Base-by-base conservation (phyloP, 2,113 vertebrate species). In the Aspiorhynchus laticeps region DNA sequence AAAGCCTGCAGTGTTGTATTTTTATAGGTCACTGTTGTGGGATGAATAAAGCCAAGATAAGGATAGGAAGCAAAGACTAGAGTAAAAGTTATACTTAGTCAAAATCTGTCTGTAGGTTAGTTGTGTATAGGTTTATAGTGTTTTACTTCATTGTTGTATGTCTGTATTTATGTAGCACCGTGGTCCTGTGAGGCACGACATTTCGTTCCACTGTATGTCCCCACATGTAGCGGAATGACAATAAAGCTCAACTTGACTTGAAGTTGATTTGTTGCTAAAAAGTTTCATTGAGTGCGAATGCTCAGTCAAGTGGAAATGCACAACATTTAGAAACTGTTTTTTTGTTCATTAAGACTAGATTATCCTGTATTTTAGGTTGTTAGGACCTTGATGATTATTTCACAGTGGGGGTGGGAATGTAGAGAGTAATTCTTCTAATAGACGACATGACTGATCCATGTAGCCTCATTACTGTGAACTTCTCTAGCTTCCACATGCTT, bases 1-100 rank as follows among this genome's bases (percentile, higher is more conserved):
- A 87, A 83, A 73, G 78, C 63, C 38, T 33, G 21, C n/a, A 24
- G 71, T 56, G 63, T 75, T 43, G 51, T 63, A 69, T 36, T 41
- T 63, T 69, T 87, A 63, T 80, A 41, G 63, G 80, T 87, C 74
- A 53, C 80, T 53, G 61, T 46, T 84, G 76, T 53, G 28, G 46
- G 48, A 53, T 78, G 9, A 53, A 33, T 53, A 78, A 78, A 78
- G 28, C 26, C 7, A 78, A 33, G 41, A 28, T 48, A 76, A 46
- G 73, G 7, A n/a, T 46, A 26, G 73, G 21, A 78, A 78, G 17
- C 73, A 31, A 73, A 73, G 24, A 83, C 79, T 28, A 4, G 33
- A 56, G 8, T 43, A 75, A 83, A 87, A 51, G n/a, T n/a, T n/a
- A n/a, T n/a, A n/a, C n/a, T n/a, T n/a, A n/a, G n/a, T n/a, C n/a